Percentiles rank a stretch among this genome's conserved stretches.
Conservation (phyloP, 2,888 invertebrate genomes). For the Clunio marinus region DNA sequence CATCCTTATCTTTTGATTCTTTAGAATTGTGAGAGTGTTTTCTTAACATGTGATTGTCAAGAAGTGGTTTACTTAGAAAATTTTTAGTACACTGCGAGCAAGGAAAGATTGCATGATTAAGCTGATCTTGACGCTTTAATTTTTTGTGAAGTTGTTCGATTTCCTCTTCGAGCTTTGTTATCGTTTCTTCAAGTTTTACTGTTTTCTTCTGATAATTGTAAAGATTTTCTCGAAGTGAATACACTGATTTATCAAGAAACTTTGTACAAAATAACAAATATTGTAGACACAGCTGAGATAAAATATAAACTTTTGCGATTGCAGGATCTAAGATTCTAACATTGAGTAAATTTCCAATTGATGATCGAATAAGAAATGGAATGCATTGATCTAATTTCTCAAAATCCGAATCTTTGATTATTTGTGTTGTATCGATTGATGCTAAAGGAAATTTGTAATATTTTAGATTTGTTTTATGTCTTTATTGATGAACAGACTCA, state of each 20-base stretch:
- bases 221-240: conserved; percentile 45
- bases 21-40: conserved; percentile 45
- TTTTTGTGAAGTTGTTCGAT: conserved; percentile 48
- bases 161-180: conserved; percentile 46
- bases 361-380: conserved; percentile 47
- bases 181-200: conserved; percentile 43
- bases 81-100: conserved; percentile 50
- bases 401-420: conserved; percentile 47
- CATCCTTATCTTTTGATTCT: conserved; percentile 45
- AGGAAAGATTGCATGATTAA: conserved; percentile 48
- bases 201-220: conserved; percentile 42
- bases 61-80: conserved; percentile 49
- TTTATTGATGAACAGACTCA: conserved; percentile 40
- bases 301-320: conserved; percentile 49
- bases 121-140: conserved; percentile 48
- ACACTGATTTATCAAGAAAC: conserved; percentile 48
- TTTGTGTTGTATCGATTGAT: conserved; percentile 47
- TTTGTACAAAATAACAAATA: conserved; percentile 49
- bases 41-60: conserved; percentile 48
- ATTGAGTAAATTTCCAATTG: conserved; percentile 47
- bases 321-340: conserved; percentile 49
- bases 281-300: conserved; percentile 49
- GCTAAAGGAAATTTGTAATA: conserved; percentile 44
- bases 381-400: conserved; percentile 47
- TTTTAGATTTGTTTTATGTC: neutral